Evolutionary conservation across 2,113 vertebrate genomes (phyloP).

Genomic region (Sylvia atricapilla): DNA sequence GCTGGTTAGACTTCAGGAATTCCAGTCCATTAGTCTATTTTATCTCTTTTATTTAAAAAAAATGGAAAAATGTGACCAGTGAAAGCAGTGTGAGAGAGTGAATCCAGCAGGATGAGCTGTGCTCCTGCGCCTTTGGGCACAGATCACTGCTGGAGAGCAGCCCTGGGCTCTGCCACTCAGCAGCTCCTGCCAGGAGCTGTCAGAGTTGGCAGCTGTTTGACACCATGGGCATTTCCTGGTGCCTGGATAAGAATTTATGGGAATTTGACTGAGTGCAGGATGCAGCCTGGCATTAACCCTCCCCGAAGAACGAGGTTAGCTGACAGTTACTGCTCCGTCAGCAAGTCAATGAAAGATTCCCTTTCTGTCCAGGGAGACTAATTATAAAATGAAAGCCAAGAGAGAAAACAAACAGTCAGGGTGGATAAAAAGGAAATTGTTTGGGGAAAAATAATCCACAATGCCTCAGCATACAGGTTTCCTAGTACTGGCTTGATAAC

Average conservation of each 20-base stretch:
- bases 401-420: background rate
- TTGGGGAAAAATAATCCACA: background rate
- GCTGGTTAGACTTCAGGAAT: accelerated
- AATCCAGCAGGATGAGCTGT: background rate
- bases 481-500: background rate
- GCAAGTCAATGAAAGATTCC: background rate
- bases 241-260: background rate
- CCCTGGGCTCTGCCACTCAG: background rate
- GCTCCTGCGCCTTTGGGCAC: background rate
- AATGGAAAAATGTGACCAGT: background rate
- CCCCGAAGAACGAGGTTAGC: background rate
- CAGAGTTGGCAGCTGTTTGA: background rate
- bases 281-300: background rate
- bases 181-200: background rate
- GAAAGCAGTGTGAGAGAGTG: background rate
- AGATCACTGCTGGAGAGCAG: background rate
- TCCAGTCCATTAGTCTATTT: background rate
- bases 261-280: background rate
- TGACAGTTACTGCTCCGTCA: background rate
- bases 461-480: background rate
- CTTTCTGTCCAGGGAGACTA: background rate
- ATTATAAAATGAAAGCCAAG: background rate
- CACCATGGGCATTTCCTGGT: background rate
- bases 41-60: background rate
- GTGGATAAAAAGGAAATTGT: background rate